Base-by-base conservation (phyloP, 2,797 vertebrate species). In the Fistularia tabacaria region DNA sequence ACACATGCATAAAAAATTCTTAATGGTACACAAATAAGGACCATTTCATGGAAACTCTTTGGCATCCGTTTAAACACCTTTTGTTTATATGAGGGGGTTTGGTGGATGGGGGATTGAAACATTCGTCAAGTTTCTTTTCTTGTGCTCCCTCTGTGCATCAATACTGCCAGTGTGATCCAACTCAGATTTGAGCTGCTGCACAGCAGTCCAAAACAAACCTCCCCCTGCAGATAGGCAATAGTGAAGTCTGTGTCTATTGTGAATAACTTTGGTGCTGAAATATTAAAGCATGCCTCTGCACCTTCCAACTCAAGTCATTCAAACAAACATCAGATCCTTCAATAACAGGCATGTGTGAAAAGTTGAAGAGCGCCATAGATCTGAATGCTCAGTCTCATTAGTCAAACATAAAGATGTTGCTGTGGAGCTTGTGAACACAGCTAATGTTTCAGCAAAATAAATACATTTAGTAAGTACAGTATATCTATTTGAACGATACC, bases 161-260 rank as follows among this genome's bases (percentile, higher is more conserved):
- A 10, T 64, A 57, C 25, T 54, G 44, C 58, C 6, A 6, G 51
- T 62, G 55, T 60, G 49, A 71, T 43, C 48, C 12, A 7, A 48
- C 43, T 51, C 58, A 0, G 45, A 46, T 55, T 8, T 13, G 6
- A 71, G 49, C 41, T 9, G 14, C 11, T 6, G 58, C 58, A 56
- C 59, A 40, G 40, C 14, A 6, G 44, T 80, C 74, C 74, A 78
- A 75, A 77, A 56, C 66, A 71, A 79, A 76, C 66, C 13, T 63
- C 48, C 53, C 59, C 68, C 63, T 49, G 64, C 72, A 71, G 74
- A 77, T 59, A 48, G 69, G 74, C 69, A 74, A 71, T 69, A 77
- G 50, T 76, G 56, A 71, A 62, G 46, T 65, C 62, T 64, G 46
- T 12, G 42, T 54, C 8, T 44, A 36, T 45, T 46, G 50, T 42